Conservation (phyloP, 2,797 vertebrate species). For the Rachycentron canadum region DNA sequence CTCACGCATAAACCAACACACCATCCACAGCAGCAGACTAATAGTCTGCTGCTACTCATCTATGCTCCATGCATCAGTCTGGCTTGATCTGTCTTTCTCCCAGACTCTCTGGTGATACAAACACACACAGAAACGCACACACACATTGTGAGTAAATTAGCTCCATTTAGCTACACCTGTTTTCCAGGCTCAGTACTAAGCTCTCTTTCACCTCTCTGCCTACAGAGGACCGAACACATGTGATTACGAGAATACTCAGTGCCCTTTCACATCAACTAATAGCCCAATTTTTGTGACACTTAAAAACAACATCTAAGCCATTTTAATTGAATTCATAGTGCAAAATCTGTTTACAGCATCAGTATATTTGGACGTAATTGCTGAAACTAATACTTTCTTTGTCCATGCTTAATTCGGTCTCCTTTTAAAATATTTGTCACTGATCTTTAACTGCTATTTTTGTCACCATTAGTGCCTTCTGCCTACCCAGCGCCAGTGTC, state of each 20-base stretch:
- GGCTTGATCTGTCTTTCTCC: conserved; percentile 9
- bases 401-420: background rate
- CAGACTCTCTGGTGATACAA: background rate
- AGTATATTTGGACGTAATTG: background rate
- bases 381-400: background rate
- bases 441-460: conserved; percentile 8
- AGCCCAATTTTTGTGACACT: conserved; percentile 14
- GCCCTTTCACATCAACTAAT: conserved; percentile 25
- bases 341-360: background rate
- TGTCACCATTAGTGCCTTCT: background rate
- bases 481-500: background rate
- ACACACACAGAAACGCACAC: conserved; percentile 13
- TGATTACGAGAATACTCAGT: conserved; percentile 23
- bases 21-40: conserved; percentile 35
- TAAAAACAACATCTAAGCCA: background rate
- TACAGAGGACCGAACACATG: conserved; percentile 35
- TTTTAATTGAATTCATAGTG: background rate
- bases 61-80: conserved; percentile 32
- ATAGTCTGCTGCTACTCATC: conserved; percentile 57
- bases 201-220: conserved; percentile 35
- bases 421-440: background rate
- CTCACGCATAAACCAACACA: conserved; percentile 13
- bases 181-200: conserved; percentile 32
- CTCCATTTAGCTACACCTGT: conserved; percentile 48
- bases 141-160: conserved; percentile 25